Conservation (phyloP, 2,888 invertebrate species). For the Busseola fusca region DNA sequence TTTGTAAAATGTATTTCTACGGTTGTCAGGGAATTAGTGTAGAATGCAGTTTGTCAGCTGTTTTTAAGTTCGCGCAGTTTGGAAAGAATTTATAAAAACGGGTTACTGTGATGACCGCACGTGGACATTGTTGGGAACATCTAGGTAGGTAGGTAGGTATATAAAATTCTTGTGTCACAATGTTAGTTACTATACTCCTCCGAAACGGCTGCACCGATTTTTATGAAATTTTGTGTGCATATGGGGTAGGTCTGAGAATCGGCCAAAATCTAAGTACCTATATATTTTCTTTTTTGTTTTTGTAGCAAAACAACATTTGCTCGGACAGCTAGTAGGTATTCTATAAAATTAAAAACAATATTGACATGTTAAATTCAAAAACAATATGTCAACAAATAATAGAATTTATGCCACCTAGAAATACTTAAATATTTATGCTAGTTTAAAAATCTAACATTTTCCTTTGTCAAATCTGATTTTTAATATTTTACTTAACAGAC, state of each 20-base stretch:
- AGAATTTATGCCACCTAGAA: no score
- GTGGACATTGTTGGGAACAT: not conserved
- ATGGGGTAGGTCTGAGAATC: no score
- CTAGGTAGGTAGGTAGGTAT: no score
- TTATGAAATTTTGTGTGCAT: no score
- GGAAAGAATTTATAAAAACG: not conserved
- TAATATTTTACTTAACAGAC: not conserved
- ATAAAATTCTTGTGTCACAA: no score
- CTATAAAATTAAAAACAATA: not conserved
- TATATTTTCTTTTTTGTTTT: no score
- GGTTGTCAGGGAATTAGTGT: slow-evolving; percentile 37
- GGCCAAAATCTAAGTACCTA: no score
- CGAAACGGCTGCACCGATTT: no score
- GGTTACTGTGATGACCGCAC: slow-evolving; percentile 7
- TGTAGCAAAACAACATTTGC: no score
- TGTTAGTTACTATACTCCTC: no score
- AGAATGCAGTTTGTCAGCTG: slow-evolving; percentile 42
- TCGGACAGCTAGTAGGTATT: no score
- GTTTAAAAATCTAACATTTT: not conserved
- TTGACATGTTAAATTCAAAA: not conserved
- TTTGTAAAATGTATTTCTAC: slow-evolving; percentile 37
- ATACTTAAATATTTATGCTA: not conserved
- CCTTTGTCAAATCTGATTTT: not conserved
- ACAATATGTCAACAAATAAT: not conserved
- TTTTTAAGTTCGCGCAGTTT: slow-evolving; percentile 28